Conservation (phyloP, 2,888 invertebrate species). For the Cephus nigrinus region DNA sequence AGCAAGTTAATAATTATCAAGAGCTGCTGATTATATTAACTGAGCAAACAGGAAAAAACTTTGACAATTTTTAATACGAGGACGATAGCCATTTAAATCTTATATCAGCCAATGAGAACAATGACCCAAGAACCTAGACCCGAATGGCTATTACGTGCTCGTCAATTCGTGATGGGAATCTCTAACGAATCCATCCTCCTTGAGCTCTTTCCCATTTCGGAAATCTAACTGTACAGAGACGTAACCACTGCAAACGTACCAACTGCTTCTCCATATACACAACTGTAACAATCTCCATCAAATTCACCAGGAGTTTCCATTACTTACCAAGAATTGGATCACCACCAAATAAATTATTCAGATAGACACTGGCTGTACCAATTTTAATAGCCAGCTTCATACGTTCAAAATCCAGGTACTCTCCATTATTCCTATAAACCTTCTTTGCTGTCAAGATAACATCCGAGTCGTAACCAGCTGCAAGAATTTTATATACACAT, state of each 20-base stretch:
- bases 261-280: not conserved
- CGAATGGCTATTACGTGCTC: slow-evolving; percentile 18
- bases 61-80: not conserved
- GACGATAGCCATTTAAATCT: not conserved
- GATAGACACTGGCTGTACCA: slow-evolving; percentile 71
- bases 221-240: not conserved
- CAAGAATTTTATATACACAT: slow-evolving; percentile 41
- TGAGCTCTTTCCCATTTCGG: not conserved
- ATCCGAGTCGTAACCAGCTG: slow-evolving; percentile 76
- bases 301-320: not conserved
- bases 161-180: slow-evolving; percentile 6
- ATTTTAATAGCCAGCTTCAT: slow-evolving; percentile 74
- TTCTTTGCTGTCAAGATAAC: slow-evolving; percentile 74
- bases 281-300: not conserved
- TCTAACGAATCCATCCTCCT: not conserved
- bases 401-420: slow-evolving; percentile 74
- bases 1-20: slow-evolving; percentile 12
- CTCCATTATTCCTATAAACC: slow-evolving; percentile 68
- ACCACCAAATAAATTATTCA: slow-evolving; percentile 76
- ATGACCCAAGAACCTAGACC: slow-evolving; percentile 26
- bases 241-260: not conserved
- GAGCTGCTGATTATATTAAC: not conserved
- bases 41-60: not conserved
- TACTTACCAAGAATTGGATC: slow-evolving; percentile 72
- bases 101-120: slow-evolving; percentile 1